These are phyloP conservation scores for Lithophane leautieri DNA, from an alignment of 2,888 invertebrate species.

Conservation along the genomic window DNA sequence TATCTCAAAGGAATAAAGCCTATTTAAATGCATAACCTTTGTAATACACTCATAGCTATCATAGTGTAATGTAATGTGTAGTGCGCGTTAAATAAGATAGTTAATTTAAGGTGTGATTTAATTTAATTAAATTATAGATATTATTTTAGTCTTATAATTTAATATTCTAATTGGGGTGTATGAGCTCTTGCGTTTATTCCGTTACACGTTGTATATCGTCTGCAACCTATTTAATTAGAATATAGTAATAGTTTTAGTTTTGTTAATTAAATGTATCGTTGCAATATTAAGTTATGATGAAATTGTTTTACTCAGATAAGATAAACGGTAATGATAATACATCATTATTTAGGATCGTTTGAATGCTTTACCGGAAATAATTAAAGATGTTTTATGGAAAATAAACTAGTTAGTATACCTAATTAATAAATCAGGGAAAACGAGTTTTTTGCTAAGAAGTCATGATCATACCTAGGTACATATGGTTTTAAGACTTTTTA, in stretches of 20 bases:
- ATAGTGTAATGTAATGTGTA: no score
- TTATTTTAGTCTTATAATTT: no score
- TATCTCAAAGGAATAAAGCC: no score
- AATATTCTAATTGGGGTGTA: no score
- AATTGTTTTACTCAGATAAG: constrained; percentile 10
- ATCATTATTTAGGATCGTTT: background rate
- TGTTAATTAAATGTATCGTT: constrained; percentile 9
- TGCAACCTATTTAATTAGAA: constrained; percentile 6
- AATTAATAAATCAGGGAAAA: background rate
- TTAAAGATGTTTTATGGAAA: background rate
- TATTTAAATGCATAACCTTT: no score
- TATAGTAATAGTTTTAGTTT: constrained; percentile 14
- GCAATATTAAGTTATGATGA: constrained; percentile 16
- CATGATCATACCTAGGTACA: background rate
- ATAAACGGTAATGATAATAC: background rate
- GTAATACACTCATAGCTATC: no score
- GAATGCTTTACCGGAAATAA: background rate
- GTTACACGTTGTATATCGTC: no score
- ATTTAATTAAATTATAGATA: no score
- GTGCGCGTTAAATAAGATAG: no score
- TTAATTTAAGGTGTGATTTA: no score
- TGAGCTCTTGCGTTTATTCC: no score
- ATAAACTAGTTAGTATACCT: background rate
- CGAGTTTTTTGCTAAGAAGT: background rate
- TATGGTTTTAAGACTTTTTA: background rate